Base-by-base conservation (phyloP, 2,888 invertebrate species). In the Athrips mouffetella region DNA sequence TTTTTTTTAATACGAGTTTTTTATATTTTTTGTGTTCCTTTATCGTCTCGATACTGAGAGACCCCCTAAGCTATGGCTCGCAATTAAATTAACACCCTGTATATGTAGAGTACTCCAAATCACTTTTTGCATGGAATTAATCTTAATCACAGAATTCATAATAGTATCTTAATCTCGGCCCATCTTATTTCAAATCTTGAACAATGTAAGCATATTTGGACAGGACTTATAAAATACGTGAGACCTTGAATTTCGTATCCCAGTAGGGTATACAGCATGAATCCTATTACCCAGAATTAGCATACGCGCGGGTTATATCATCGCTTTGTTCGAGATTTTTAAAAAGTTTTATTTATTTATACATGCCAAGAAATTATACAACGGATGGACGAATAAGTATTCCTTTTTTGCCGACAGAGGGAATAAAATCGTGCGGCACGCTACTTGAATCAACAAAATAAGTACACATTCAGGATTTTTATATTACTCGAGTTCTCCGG, bases 361-460 rank as follows among this genome's bases (percentile, higher is more conserved):
- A 50, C 58, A 60, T 49, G 54, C 51, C 46, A 53, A 45, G 40
- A 57, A 55, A 58, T 58, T 58, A 58, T 57, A 55, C 54, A 51
- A 55, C 44, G 55, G 54, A 51, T 54, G 37, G 47, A 39, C 45
- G 47, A 42, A n/a, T n/a, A n/a, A n/a, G 47, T 51, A 50, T 35
- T 50, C 49, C 49, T 47, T 58, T 60, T 65, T 58, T 63, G 54
- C 54, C 49, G 56, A 54, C 50, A 49, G 42, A 50, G 51, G 54
- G 49, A 55, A 51, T 58, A 57, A 57, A 58, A 54, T 57, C 55
- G 48, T 56, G 55, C 47, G 45, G 44, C 57, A 59, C 56, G 53
- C 54, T 59, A 57, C 58, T 52, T 54, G 54, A 58, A 63, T 57
- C 59, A 50, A 59, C 51, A 58, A 62, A 59, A 42, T 57, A 42